These are phyloP conservation scores for Hirtodrosophila trivittata DNA, from an alignment of 2,888 invertebrate species.

Conservation along the genomic window DNA sequence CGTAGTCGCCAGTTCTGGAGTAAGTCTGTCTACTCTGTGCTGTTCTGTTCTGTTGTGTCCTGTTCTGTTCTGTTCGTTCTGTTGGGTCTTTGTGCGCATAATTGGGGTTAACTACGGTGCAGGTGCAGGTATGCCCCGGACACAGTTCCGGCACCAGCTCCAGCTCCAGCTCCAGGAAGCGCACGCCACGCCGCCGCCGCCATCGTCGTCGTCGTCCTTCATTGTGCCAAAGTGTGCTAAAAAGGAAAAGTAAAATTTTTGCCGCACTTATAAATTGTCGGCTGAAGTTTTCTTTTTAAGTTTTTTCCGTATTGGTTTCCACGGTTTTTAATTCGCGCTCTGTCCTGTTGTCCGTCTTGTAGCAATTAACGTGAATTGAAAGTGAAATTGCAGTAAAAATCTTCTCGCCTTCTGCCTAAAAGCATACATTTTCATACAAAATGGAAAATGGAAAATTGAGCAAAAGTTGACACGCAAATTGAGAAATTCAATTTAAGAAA, in stretches of 20 bases:
- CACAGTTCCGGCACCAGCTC: constrained; percentile 31
- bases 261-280: constrained; percentile 69
- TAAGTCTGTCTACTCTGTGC: constrained; percentile 22
- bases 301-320: constrained; percentile 2
- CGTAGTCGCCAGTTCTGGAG: constrained; percentile 33
- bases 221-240: constrained; percentile 73
- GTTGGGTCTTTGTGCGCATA: constrained; percentile 62
- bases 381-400: constrained; percentile 52
- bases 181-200: constrained; percentile 30
- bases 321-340: constrained; percentile 10
- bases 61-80: constrained; percentile 14
- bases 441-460: constrained; percentile 41
- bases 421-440: constrained; percentile 16
- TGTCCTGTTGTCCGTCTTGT: constrained; percentile 4
- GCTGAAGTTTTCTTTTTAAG: constrained; percentile 34
- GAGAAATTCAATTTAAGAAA: constrained; percentile 65
- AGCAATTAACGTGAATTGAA: constrained; percentile 66
- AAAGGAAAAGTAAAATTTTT: constrained; percentile 74
- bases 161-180: constrained; percentile 34
- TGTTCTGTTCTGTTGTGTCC: not conserved
- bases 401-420: constrained; percentile 24
- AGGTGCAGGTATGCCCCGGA: constrained; percentile 28
- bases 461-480: constrained; percentile 73
- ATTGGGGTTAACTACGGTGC: constrained; percentile 78
- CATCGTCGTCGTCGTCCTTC: constrained; percentile 6